Conservation (phyloP, 2,113 vertebrate species). For the Eira barbara region DNA sequence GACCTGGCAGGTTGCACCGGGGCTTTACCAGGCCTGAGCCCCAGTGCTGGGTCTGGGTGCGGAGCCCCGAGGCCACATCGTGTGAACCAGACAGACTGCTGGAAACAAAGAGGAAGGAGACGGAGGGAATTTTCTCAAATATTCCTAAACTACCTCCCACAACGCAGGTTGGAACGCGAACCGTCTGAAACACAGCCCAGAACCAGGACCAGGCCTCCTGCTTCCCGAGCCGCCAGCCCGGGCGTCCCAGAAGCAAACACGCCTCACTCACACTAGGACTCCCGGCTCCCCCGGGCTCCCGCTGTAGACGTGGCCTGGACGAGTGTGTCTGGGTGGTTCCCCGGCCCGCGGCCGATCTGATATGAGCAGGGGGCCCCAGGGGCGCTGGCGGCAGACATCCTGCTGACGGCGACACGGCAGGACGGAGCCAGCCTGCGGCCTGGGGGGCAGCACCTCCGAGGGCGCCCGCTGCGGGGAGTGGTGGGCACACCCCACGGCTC, state of each 20-base stretch:
- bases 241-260: fast-evolving
- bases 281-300: not conserved
- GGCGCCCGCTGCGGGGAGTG: not conserved
- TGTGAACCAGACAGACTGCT: not conserved
- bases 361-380: not conserved
- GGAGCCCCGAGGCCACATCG: not conserved
- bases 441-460: not conserved
- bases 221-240: not conserved
- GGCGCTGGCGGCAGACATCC: not conserved
- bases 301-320: not conserved
- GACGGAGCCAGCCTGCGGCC: fast-evolving
- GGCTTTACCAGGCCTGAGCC: no score
- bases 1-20: not conserved
- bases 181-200: not conserved
- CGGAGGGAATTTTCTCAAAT: fast-evolving
- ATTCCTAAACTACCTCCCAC: not conserved
- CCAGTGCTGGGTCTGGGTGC: not conserved
- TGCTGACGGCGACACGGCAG: fast-evolving
- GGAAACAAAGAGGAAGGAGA: not conserved
- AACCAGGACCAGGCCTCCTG: not conserved
- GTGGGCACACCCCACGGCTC: fast-evolving
- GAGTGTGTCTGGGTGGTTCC: not conserved
- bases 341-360: not conserved
- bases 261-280: not conserved
- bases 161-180: no score